Conservation (phyloP, 1,140 invertebrate species). For the Bombus picipes region DNA sequence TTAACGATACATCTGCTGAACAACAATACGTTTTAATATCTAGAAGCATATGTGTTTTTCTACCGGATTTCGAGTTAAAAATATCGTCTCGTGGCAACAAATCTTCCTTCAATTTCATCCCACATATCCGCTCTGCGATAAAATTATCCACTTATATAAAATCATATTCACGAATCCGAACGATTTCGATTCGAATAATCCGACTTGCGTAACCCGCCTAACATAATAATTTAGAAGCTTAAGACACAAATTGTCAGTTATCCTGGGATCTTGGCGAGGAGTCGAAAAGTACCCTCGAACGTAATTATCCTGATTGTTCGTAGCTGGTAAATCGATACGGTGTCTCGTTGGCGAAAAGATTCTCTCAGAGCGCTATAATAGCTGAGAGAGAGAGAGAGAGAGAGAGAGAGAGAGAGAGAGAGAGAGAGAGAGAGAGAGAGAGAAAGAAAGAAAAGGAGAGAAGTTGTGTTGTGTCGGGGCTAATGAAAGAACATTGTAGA, state of each 20-base stretch:
- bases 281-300: slow-evolving; percentile 12
- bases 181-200: background rate
- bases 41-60: too few species aligned
- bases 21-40: too few species aligned
- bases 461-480: background rate
- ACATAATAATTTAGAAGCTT: background rate
- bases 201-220: background rate
- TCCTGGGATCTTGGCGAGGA: background rate
- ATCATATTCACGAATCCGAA: background rate
- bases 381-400: background rate
- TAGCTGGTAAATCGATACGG: slow-evolving; percentile 11
- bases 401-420: background rate
- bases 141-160: background rate
- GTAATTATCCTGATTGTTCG: slow-evolving; percentile 26
- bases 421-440: background rate
- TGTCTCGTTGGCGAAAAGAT: slow-evolving; percentile 11
- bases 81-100: too few species aligned
- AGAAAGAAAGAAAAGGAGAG: background rate
- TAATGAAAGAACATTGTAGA: slow-evolving; percentile 14
- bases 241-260: background rate
- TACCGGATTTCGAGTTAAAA: too few species aligned
- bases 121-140: background rate
- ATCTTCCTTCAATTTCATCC: too few species aligned
- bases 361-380: background rate
- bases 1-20: too few species aligned